Percentiles rank a stretch among this genome's conserved stretches.
phyloP scores from a whole-genome alignment of 2,797 vertebrate species.

The Molossus alvarezi region DNA sequence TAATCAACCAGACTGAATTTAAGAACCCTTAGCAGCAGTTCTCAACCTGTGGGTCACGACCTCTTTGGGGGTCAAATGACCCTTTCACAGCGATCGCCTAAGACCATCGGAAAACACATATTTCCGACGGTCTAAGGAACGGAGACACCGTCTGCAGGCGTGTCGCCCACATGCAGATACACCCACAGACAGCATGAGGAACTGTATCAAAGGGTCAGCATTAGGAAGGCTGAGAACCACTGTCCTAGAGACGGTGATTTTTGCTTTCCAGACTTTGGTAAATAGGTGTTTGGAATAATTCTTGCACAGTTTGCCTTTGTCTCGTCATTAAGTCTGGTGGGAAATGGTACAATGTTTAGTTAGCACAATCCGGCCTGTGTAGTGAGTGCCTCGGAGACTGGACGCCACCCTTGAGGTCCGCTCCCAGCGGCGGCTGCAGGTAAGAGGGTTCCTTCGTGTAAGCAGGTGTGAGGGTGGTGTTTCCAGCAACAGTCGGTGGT shows the following conservation, averaged over 20 bases:
- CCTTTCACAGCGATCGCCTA: too few relatives aligned
- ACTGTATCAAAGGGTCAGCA: too few relatives aligned
- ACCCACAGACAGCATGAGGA: too few relatives aligned
- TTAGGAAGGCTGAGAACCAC: too few relatives aligned
- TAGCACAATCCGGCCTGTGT: background rate
- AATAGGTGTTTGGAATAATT: constrained; percentile 9
- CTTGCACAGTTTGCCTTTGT: constrained; percentile 12
- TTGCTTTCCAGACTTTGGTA: constrained; percentile 43
- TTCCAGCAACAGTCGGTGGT: background rate
- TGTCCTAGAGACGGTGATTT: background rate
- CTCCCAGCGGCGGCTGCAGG: background rate
- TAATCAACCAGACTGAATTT: background rate
- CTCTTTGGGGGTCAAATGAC: too few relatives aligned
- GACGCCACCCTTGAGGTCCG: background rate
- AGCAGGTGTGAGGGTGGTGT: background rate
- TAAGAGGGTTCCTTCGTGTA: background rate
- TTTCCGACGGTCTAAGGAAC: too few relatives aligned
- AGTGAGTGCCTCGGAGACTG: background rate
- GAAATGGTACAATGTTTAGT: background rate
- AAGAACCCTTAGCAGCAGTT: background rate
- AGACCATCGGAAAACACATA: too few relatives aligned
- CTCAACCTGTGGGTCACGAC: too few relatives aligned
- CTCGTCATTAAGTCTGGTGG: background rate
- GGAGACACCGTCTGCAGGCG: too few relatives aligned
- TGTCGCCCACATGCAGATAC: too few relatives aligned